Conservation (phyloP, 2,113 vertebrate species). For the Podocnemis expansa region DNA sequence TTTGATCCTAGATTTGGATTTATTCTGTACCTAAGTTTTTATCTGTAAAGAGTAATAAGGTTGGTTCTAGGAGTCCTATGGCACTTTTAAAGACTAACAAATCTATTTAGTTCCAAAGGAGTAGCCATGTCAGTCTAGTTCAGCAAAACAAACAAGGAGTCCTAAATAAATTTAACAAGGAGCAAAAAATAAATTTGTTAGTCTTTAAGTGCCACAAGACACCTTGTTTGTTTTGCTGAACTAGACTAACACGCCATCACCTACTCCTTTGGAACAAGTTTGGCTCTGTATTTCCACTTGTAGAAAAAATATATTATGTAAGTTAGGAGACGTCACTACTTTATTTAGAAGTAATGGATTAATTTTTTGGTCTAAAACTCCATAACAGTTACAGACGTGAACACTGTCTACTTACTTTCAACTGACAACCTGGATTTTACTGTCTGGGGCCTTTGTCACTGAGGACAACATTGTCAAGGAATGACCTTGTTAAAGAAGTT, state of each 20-base stretch:
- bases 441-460: not conserved
- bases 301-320: not conserved
- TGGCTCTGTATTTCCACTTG: not conserved
- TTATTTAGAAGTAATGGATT: not conserved
- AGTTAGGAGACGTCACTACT: not conserved
- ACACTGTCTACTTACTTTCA: not conserved
- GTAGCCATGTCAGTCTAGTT: too few species aligned
- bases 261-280: too few species aligned
- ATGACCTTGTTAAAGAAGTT: not conserved
- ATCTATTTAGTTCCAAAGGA: too few species aligned
- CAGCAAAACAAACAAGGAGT: too few species aligned
- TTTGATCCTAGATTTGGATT: not conserved
- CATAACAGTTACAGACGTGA: not conserved
- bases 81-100: too few species aligned
- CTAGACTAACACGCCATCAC: too few species aligned
- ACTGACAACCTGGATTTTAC: not conserved
- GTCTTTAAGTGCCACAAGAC: too few species aligned
- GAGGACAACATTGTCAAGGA: not conserved
- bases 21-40: constrained; percentile 29
- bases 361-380: constrained; percentile 2
- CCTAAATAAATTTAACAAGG: too few species aligned
- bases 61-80: not conserved
- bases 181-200: too few species aligned
- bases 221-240: too few species aligned
- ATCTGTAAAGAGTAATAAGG: not conserved